Evolutionary conservation across 2,888 invertebrate species (phyloP).

Genomic region (Crematogaster levior): DNA sequence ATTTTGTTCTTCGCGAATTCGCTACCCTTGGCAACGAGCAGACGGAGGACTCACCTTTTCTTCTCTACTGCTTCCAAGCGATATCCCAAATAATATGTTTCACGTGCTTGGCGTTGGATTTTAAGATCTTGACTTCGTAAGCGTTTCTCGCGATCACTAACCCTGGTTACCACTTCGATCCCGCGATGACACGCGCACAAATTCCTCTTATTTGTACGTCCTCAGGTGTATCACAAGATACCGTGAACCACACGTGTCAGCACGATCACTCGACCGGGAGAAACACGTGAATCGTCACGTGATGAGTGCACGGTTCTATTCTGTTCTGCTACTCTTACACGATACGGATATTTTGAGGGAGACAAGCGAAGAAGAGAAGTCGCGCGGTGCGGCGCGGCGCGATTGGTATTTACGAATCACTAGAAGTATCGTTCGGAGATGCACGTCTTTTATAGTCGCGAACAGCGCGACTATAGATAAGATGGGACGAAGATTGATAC

Average conservation of each 20-base stretch:
- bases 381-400: constrained; percentile 27
- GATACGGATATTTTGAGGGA: not conserved
- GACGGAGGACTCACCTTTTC: constrained; percentile 74
- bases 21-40: not conserved
- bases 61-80: constrained; percentile 81
- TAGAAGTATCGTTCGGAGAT: constrained; percentile 72
- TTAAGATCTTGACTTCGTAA: constrained; percentile 81
- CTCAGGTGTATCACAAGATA: not conserved
- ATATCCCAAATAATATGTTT: constrained; percentile 83
- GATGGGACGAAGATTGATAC: constrained; percentile 35
- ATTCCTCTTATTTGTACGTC: not conserved
- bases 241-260: constrained; percentile 18
- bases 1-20: not conserved
- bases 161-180: constrained; percentile 60
- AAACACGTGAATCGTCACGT: not conserved
- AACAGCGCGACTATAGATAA: constrained; percentile 65
- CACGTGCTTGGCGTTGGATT: constrained; percentile 78
- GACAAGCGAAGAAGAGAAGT: not conserved
- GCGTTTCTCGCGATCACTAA: constrained; percentile 76
- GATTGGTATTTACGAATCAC: constrained; percentile 68
- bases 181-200: not conserved
- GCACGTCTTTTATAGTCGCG: constrained; percentile 79
- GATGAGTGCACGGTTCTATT: not conserved
- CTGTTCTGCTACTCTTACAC: not conserved
- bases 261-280: not conserved